Base-by-base conservation (phyloP, 2,888 invertebrate genomes). In the Corbicula japonica region DNA sequence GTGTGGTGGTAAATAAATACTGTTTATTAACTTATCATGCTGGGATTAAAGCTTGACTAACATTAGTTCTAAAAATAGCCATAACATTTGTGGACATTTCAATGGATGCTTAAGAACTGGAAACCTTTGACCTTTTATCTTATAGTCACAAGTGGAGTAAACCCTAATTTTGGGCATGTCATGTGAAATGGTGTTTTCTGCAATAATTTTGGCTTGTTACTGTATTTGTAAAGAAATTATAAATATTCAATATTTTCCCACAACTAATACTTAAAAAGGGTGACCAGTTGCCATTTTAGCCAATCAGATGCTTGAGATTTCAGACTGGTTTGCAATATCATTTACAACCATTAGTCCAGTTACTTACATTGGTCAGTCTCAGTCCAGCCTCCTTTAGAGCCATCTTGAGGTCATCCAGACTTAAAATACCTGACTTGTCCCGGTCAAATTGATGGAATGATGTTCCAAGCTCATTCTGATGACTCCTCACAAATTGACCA, bases 371-470 rank as follows among this genome's bases (percentile, higher is more conserved):
- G 12, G 92, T 92, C 21, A 92, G 87, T 38, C 91, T 80, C 1
- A 92, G 87, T 23, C 92, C 92, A 12, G 89, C 88, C 41, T 88
- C 86, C 69, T 90, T 89, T n/a, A 92, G 82, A 30, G 90, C 90
- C 60, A 80, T 82, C 73, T 91, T 92, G 48, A 92, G 76, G 70
- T 92, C 92, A 32, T 92, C 92, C 6, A 86, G 69, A 0, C 88
- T 88, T 61, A 92, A 84, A 34, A 79, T 79, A 0, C 92, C 91
- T 61, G 86, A 85, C 23, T 84, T 83, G 44, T 90, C 91, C 46
- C 87, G 90, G 87, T 92, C 92, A 78, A 89, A 87, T 44, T 89
- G 88, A 12, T 80, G 76, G 66, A 91, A 91, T 1, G 89, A 81
- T 58, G 86, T 83, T 71, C 88, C 87, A 61, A 92, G 70, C 26